Base-by-base conservation (phyloP, 2,888 invertebrate species). In the Chouioia cunea region DNA sequence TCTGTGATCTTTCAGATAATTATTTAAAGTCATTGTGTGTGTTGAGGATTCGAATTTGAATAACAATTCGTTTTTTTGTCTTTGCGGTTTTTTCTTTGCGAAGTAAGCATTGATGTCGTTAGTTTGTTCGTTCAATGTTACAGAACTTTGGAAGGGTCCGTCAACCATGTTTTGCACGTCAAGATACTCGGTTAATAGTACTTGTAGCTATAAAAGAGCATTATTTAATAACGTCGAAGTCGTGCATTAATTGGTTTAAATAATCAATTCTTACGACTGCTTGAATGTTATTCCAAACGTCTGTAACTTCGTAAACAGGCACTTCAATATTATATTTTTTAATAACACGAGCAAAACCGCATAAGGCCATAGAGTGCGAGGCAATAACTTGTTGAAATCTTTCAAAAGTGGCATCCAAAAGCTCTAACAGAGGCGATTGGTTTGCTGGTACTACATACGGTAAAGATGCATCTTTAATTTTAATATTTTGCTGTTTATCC, bases 241-340 rank as follows among this genome's bases (percentile, higher is more conserved):
- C 16, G 10, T 36, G 12, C 1, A 36, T 57, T 52, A 15, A 50
- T 36, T 47, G 50, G 18, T 68, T 44, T 16, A 60, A 46, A 10
- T 4, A 27, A 18, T 10, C 10, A 71, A 60, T 52, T 88, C 91
- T 87, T 87, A 96, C 95, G 79, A 95, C 95, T 82, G 92, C 91
- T 85, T 97, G 97, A 47, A 96, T 93, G 79, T 95, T 93, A 52
- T 92, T 91, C 97, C 97, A 97, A 76, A 95, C 95, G 82, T 95
- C 93, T 48, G 91, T 89, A 81, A 93, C 89, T 79, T 90, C 90
- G 81, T 93, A 94, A 56, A 91, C 82, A 65, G 87, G 86, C 57
- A 88, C 81, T 76, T 88, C 87, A n/a, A 88, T 77, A 71, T 87
- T 87, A 80, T 91, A 89, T 64, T 88, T 88, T 75, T 89, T 89